Base-by-base conservation (phyloP, 1,140 invertebrate genomes). In the Atta colombica region DNA sequence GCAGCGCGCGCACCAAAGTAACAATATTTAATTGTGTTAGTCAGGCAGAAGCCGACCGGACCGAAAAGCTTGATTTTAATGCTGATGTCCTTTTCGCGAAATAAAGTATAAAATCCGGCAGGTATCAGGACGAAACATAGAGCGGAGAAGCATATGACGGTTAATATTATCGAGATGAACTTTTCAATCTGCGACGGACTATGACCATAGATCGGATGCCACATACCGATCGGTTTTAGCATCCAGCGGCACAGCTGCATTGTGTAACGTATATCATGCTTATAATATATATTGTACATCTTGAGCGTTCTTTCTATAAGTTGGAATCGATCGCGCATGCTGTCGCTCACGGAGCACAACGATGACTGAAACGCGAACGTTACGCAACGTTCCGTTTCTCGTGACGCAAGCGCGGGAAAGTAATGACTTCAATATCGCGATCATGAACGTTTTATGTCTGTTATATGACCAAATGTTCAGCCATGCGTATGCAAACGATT, bases 171-270 rank as follows among this genome's bases (percentile, higher is more conserved):
- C 0, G 87, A 88, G 0, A 69, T 0, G 2, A 88, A 18, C 6
- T 53, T 60, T 1, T 88, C 72, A 2, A n/a, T 21, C n/a, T 0
- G 58, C 12, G 78, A 88, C 0, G 35, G 16, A 6, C 21, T 21
- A 21, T 51, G 60, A 0, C 39, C 49, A 12, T 63, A 39, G 7
- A 90, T 25, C 5, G 65, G 3, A 0, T 88, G 74, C 92, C 92
- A 93, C 14, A 93, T 71, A 2, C 93, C 93, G 35, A 93, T 90
- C 8, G 89, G 87, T 49, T 84, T 88, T 14, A 93, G 61, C 14
- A 91, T n/a, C 87, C 84, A 92, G 35, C 87, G 91, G 49, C 84
- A 91, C 60, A 92, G 63, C 16, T 87, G 58, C 45, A 85, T 53
- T 25, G 71, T 85, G 5, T 75, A 87, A 1, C 14, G 25, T 35